A percentile compares a stretch with the other conserved stretches of the same genome.
Conservation (phyloP, 2,797 vertebrate species). For the Furcifer pardalis region DNA sequence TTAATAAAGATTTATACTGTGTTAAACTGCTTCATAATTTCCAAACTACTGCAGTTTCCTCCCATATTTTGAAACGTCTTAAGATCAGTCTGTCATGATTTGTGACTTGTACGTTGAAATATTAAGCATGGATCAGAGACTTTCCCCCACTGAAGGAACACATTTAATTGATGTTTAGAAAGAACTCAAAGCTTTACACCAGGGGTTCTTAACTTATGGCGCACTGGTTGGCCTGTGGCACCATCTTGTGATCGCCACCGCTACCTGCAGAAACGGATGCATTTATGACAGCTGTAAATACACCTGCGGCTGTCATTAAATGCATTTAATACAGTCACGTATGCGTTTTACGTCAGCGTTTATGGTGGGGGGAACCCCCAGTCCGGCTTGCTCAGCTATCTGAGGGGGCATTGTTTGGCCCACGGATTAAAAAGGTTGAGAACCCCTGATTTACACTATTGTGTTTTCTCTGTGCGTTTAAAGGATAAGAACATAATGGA, state of each 20-base stretch:
- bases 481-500: background rate
- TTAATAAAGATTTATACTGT: slow-evolving; percentile 23
- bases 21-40: slow-evolving; percentile 14
- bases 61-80: background rate
- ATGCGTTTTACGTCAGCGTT: too few species aligned
- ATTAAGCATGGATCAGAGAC: background rate
- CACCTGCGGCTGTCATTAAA: too few species aligned
- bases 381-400: too few species aligned
- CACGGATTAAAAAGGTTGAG: too few species aligned
- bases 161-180: slow-evolving; percentile 18
- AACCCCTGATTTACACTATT: slow-evolving; percentile 22
- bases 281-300: too few species aligned
- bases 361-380: too few species aligned
- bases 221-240: too few species aligned
- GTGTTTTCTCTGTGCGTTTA: slow-evolving; percentile 8
- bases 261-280: too few species aligned
- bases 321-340: too few species aligned
- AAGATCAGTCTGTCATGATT: background rate
- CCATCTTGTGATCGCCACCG: too few species aligned
- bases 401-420: too few species aligned
- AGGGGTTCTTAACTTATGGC: too few species aligned
- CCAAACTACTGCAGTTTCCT: background rate
- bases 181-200: background rate
- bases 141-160: slow-evolving; percentile 3
- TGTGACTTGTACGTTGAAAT: slow-evolving; percentile 16